These are phyloP conservation scores for Acanthosoma haemorrhoidale DNA, from an alignment of 2,888 invertebrate species.

Conservation along the genomic window DNA sequence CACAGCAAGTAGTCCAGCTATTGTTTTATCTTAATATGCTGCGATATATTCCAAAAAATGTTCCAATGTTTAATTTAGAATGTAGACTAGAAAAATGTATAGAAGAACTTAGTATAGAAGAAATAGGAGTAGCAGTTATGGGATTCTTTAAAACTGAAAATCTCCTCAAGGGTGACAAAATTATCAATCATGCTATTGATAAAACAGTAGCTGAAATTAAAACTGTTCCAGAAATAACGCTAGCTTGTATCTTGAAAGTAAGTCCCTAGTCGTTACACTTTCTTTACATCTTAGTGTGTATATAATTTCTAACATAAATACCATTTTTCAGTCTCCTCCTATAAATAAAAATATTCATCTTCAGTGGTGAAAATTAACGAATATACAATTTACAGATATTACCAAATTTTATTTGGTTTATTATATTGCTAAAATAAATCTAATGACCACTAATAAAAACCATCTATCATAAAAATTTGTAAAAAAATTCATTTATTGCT, in stretches of 20 bases:
- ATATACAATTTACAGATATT: too few species aligned
- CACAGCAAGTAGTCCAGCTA: slow-evolving; percentile 59
- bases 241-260: slow-evolving; percentile 62
- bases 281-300: too few species aligned
- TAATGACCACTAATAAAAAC: too few species aligned
- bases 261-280: too few species aligned
- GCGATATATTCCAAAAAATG: slow-evolving; percentile 49
- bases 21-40: slow-evolving; percentile 61
- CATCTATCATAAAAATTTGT: too few species aligned
- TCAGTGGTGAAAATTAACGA: too few species aligned
- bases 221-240: slow-evolving; percentile 57
- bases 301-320: too few species aligned
- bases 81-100: slow-evolving; percentile 52
- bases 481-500: too few species aligned
- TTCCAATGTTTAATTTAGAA: slow-evolving; percentile 63
- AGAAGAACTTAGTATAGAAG: slow-evolving; percentile 56
- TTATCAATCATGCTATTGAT: slow-evolving; percentile 52
- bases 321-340: too few species aligned
- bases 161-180: slow-evolving; percentile 51
- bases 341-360: too few species aligned
- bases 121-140: slow-evolving; percentile 66
- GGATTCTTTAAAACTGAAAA: slow-evolving; percentile 73
- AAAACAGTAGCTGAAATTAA: slow-evolving; percentile 52
- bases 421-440: too few species aligned
- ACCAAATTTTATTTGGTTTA: too few species aligned